Base-by-base conservation (phyloP, 92 coral and sea anemone genomes). In the Siderastrea radians region DNA sequence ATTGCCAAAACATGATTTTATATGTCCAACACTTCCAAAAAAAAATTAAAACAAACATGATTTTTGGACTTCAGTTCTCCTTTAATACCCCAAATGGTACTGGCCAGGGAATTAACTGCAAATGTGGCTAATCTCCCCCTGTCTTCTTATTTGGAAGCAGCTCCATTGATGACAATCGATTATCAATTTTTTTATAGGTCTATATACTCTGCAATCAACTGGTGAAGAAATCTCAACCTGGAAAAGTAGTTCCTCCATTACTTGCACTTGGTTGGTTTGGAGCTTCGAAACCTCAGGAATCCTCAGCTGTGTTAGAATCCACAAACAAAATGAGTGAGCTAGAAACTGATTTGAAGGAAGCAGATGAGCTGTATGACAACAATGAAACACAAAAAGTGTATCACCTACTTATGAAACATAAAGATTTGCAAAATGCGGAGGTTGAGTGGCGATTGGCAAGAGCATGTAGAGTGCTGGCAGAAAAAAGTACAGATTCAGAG, bases 371-470 rank as follows among this genome's bases (percentile, higher is more conserved):
- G 48, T 95, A 87, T 86, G 95, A 92, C 66, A 84, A 82, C 75
- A 86, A 80, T 13, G 93, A 72, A 26, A 83, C 89, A 38, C 93
- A 97, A 65, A 89, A 90, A 47, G 76, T 93, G 45, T 87, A 95
- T 65, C 84, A 84, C 57, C 72, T 95, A 10, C 91, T 98, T 66
- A 51, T 89, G 49, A 90, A 93, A 77, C 88, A 86, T 83, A 83
- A 91, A 55, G 98, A 89, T 19, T 73, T 93, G 17, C 75, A 86
- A n/a, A 94, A 93, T 74, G 94, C 96, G 3, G 99, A 92, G 68
- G 75, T 95, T 47, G 90, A 92, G 80, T 98, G 99, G 99, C 80
- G 98, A 57, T 90, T 98, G 16, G 98, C 98, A 4, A 90, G 98
- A 79, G 98, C 98, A 15, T 88, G 92, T 64, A 80, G 98, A 68